These are phyloP conservation scores for Ispidina picta DNA, from an alignment of 2,797 vertebrate genomes.

Conservation along the genomic window DNA sequence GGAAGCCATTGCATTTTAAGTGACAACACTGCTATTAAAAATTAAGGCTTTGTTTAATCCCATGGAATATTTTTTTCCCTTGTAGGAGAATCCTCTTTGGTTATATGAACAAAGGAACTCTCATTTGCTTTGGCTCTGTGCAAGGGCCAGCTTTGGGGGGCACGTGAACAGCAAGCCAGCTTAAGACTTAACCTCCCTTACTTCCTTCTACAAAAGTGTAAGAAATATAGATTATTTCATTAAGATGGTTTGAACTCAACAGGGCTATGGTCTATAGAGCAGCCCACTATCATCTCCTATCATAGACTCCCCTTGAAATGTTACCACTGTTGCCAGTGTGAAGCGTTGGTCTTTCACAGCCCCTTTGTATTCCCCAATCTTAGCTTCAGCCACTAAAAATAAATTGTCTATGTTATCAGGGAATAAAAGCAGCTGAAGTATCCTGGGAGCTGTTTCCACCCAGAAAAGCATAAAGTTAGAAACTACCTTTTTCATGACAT, in stretches of 20 bases:
- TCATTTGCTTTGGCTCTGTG: not conserved
- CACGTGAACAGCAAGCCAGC: not conserved
- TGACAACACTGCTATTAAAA: not conserved
- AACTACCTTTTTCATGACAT: not conserved
- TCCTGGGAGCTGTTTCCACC: not conserved
- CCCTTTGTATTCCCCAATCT: not conserved
- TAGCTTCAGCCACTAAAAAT: not conserved
- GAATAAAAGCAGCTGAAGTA: not conserved
- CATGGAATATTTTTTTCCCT: not conserved
- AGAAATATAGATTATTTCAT: not conserved
- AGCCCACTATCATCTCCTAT: not conserved
- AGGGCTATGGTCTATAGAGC: not conserved
- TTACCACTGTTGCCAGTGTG: fast-evolving
- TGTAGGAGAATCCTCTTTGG: fast-evolving
- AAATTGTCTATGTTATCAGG: not conserved
- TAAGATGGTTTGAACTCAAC: not conserved
- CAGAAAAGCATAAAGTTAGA: not conserved
- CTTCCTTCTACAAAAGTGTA: not conserved
- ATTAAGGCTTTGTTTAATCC: not conserved
- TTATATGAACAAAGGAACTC: not conserved
- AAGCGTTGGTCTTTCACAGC: not conserved
- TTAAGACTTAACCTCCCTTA: not conserved
- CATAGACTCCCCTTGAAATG: not conserved
- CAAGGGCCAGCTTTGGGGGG: not conserved
- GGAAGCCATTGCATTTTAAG: not conserved